Conservation (phyloP, 2,888 invertebrate genomes). For the Teleiodes luculella region DNA sequence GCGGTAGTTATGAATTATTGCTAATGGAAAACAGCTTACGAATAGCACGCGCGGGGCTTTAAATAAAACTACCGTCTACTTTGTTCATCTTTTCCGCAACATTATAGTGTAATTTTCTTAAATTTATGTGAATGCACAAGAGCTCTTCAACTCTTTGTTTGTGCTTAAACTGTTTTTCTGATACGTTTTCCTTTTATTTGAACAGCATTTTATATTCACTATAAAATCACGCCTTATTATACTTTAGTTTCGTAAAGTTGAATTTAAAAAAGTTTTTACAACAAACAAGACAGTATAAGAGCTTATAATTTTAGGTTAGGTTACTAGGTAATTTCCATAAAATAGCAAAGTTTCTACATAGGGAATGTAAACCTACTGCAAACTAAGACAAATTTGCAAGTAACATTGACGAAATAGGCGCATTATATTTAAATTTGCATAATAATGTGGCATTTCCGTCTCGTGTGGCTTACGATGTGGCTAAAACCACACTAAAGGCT, state of each 20-base stretch:
- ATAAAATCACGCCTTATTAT: too few relatives aligned
- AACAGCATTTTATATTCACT: too few relatives aligned
- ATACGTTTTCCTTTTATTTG: too few relatives aligned
- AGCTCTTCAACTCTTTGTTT: too few relatives aligned
- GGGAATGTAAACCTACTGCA: too few relatives aligned
- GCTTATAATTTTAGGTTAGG: too few relatives aligned
- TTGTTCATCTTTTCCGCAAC: background rate
- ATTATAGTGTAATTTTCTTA: conserved; percentile 14
- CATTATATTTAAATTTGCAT: background rate
- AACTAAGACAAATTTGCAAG: background rate
- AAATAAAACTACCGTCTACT: background rate
- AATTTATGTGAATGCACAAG: conserved; percentile 13
- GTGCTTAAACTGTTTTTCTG: too few relatives aligned
- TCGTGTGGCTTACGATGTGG: background rate
- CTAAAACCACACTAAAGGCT: background rate
- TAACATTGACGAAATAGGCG: background rate
- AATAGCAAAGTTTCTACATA: too few relatives aligned
- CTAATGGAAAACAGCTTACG: conserved; percentile 39
- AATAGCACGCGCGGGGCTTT: conserved; percentile 18
- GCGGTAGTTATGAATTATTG: conserved; percentile 42
- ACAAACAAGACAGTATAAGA: too few relatives aligned
- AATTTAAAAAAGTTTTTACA: too few relatives aligned
- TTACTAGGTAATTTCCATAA: too few relatives aligned
- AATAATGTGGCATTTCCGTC: background rate
- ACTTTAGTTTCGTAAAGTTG: too few relatives aligned